Evolutionary conservation across 2,113 vertebrate species (phyloP).

Genomic region (Saiga tatarica): DNA sequence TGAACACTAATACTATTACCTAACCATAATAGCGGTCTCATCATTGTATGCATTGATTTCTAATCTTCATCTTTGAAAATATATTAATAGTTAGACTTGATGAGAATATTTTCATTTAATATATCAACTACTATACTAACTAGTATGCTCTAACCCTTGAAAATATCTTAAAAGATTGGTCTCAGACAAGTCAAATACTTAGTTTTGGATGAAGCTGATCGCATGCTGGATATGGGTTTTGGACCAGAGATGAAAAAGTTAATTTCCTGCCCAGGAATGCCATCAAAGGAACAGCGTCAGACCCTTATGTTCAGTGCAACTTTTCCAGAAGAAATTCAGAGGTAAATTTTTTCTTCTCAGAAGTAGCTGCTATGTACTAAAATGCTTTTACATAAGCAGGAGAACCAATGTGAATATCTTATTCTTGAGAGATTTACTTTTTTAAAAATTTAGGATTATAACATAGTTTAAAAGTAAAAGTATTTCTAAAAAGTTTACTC

Average conservation of each 20-base stretch:
- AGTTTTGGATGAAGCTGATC: conserved; percentile 96
- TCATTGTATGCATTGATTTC: neutral
- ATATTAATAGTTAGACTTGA: neutral
- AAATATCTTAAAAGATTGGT: conserved; percentile 83
- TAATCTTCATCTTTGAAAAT: neutral
- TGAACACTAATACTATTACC: neutral
- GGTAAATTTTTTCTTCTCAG: conserved; percentile 79
- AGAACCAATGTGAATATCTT: neutral
- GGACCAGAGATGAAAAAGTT: conserved; percentile 90
- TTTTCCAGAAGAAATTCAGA: conserved; percentile 93
- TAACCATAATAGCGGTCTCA: neutral
- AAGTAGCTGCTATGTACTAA: conserved; percentile 66
- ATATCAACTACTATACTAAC: neutral
- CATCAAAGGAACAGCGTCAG: conserved; percentile 89
- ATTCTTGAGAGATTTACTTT: neutral
- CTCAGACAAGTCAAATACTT: conserved; percentile 89
- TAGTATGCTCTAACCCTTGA: conserved; percentile 11
- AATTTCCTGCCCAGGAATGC: conserved; percentile 89
- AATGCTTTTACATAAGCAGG: neutral
- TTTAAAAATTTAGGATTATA: neutral
- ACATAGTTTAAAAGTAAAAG: neutral
- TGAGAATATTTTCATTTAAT: neutral
- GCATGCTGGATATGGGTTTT: conserved; percentile 99
- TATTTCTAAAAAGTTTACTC: neutral
- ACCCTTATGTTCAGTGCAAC: conserved; percentile 98